phyloP scores from a whole-genome alignment of 1,140 invertebrate genomes.

The Lysiphlebus fabarum region DNA sequence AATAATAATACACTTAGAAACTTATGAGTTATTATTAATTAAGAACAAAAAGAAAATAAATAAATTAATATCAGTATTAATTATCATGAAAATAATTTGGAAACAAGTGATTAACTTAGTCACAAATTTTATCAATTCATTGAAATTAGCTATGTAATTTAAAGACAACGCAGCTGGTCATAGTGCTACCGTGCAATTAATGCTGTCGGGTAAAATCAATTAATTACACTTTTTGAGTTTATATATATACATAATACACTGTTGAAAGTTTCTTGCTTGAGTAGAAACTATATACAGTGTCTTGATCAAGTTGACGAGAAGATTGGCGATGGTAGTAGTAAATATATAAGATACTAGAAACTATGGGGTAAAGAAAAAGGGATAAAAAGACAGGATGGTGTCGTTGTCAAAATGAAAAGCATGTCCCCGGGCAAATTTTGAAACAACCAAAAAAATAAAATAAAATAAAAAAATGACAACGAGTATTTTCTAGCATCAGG shows the following conservation, averaged over 20 bases:
- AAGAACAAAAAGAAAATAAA: neutral
- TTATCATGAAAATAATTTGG: slow-evolving; percentile 5
- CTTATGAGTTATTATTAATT: slow-evolving; percentile 2
- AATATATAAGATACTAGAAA: no score
- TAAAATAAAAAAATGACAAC: no score
- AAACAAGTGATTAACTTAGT: slow-evolving; percentile 2
- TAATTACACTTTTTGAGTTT: slow-evolving; percentile 23
- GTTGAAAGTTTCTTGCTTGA: neutral
- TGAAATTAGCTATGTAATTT: slow-evolving; percentile 16
- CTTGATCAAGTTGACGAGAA: no score
- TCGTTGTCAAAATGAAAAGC: no score
- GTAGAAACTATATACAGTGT: no score
- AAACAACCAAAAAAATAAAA: no score
- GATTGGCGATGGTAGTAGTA: no score
- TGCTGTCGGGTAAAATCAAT: slow-evolving; percentile 21
- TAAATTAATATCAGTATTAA: neutral
- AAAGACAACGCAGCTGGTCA: neutral
- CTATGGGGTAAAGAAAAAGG: neutral
- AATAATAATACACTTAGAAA: no score
- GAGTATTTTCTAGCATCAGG: slow-evolving; percentile 8
- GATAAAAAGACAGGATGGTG: neutral
- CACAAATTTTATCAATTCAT: slow-evolving; percentile 3
- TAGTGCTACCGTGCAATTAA: slow-evolving; percentile 19
- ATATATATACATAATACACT: neutral
- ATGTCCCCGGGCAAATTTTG: no score